Evolutionary conservation across 2,113 vertebrate genomes (phyloP), one percentile per base, ranked within the genome.

Genomic region (Tenrec ecaudatus): DNA sequence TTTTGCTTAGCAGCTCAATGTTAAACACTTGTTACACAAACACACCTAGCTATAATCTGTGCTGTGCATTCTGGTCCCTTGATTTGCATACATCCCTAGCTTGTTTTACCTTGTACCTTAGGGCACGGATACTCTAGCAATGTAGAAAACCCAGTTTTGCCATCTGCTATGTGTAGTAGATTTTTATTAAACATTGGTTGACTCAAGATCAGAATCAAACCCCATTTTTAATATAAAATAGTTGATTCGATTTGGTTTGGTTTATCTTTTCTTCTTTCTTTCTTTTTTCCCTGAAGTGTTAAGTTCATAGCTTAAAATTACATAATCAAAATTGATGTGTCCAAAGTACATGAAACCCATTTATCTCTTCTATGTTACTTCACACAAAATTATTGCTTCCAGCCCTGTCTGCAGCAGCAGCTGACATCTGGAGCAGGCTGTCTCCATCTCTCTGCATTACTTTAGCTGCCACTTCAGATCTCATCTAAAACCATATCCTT

Each of bases 401-500:
- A 29, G 69, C 19, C 15, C 69, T 78, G 71, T 90, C 20, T 38
- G 81, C 15, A 38, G 14, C 6, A n/a, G 20, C 31, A 4, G 43
- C 88, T 90, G 69, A 77, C 60, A 88, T 80, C 66, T 83, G 69
- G 64, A 93, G 62, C 33, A 66, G 47, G 10, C 57, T 86, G 88
- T 66, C 22, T 81, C 86, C 85, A 20, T 91, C 69, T 92, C 88
- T 79, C n/a, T 93, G 88, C 27, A 38, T 95, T 86, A 86, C 8
- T 66, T 66, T 53, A 85, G 19, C 82, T 92, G 33, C 69, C 82
- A 90, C 94, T 96, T 92, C 92, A 95, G 95, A 96, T 90, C 20
- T 88, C 88, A 94, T 92, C 57, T 87, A 76, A 96, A 95, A 43
- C 40, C 69, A 10, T 88, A 40, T 60, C 36, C 75, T 93, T 89